These are phyloP conservation scores for Axinella damicornis DNA, from an alignment of 37 sponge, comb jelly and placozoan genomes.

Conservation along the genomic window DNA sequence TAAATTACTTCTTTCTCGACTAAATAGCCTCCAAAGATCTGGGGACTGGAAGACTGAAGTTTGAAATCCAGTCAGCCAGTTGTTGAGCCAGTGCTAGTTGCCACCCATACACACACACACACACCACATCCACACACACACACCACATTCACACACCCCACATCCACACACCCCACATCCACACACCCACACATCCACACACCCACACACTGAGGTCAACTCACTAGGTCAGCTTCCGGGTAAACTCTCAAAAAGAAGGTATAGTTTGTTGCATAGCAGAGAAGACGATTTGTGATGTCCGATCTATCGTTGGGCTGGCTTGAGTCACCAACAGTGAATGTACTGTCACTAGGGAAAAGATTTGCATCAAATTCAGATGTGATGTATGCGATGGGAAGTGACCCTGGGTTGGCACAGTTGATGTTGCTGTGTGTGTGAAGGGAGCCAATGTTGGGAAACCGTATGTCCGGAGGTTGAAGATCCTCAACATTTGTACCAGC, in stretches of 20 bases:
- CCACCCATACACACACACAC: no score
- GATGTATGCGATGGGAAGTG: conserved; percentile 41
- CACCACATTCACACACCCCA: no score
- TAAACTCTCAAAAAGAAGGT: conserved; percentile 71
- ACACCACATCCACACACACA: no score
- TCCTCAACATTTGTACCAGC: not conserved
- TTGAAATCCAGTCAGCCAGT: no score
- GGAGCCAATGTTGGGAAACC: not conserved
- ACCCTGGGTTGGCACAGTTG: not conserved
- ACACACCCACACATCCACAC: no score
- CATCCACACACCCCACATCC: no score
- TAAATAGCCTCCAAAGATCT: no score
- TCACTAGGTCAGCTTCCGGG: conserved; percentile 36
- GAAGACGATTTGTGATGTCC: conserved; percentile 44
- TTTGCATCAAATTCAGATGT: conserved; percentile 62
- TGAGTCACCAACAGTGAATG: conserved; percentile 9
- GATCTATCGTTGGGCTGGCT: conserved; percentile 56
- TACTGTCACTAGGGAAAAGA: conserved; percentile 21
- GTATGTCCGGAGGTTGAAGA: conserved; percentile 6
- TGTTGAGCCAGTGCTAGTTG: no score
- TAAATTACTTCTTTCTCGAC: no score
- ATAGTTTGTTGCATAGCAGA: conserved; percentile 36
- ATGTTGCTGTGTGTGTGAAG: conserved; percentile 2
- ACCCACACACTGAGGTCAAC: not conserved
- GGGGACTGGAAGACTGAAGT: no score